phyloP scores from a whole-genome alignment of 2,113 vertebrate genomes.

The Brachyhypopomus occidentalis region DNA sequence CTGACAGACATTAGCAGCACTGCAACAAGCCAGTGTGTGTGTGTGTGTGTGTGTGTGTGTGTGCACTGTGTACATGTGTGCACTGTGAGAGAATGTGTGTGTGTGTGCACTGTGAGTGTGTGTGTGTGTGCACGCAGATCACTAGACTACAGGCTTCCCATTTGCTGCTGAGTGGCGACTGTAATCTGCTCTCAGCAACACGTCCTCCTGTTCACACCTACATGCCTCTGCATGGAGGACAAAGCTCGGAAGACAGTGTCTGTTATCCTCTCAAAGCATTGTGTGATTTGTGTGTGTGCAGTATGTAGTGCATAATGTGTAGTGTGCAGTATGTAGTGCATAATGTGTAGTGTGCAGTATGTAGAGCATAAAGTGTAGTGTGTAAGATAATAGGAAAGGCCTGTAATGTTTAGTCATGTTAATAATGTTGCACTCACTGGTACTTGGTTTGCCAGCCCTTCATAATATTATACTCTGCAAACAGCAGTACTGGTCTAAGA shows the following conservation, averaged over 20 bases:
- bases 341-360: too few relatives aligned
- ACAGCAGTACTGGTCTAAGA: not conserved
- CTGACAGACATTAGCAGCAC: not conserved
- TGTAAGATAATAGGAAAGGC: not conserved
- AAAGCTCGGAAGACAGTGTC: not conserved
- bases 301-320: not conserved
- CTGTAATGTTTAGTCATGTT: conserved; percentile 5
- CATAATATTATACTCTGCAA: conserved; percentile 3
- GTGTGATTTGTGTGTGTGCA: too few relatives aligned
- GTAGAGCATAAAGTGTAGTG: too few relatives aligned
- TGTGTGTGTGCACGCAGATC: not conserved
- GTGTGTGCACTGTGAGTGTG: not conserved
- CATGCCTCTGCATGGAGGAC: not conserved
- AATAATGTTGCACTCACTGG: not conserved
- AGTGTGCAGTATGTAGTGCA: not conserved
- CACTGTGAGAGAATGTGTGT: too few relatives aligned
- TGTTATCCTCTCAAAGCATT: not conserved
- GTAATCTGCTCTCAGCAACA: not conserved
- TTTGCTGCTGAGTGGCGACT: not conserved
- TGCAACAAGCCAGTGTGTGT: not conserved
- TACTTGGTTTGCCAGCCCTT: not conserved
- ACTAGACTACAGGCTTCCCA: not conserved
- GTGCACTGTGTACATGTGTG: too few relatives aligned
- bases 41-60: not conserved
- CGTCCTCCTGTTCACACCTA: not conserved